Evolutionary conservation across 2,797 vertebrate genomes (phyloP).

Genomic region (Ibycter americanus): DNA sequence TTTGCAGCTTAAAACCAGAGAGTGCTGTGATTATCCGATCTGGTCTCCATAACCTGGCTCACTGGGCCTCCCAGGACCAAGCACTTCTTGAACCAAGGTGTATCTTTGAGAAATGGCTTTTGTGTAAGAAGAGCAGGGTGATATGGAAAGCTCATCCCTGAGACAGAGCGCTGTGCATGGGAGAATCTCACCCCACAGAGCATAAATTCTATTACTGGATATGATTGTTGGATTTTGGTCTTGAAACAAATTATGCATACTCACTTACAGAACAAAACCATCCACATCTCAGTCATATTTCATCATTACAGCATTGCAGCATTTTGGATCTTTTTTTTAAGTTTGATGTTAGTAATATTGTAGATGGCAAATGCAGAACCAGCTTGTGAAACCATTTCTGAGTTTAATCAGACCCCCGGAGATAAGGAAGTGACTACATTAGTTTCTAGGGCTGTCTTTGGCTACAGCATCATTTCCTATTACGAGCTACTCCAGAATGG

Average conservation of each 20-base stretch:
- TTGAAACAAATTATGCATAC: background rate
- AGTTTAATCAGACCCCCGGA: background rate
- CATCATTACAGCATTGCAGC: background rate
- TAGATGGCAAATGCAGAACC: slow-evolving; percentile 23
- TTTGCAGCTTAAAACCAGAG: background rate
- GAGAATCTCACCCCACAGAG: background rate
- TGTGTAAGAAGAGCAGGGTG: background rate
- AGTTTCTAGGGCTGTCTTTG: background rate
- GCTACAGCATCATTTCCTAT: slow-evolving; percentile 11
- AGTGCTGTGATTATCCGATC: background rate
- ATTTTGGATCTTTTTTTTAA: background rate
- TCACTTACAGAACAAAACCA: background rate
- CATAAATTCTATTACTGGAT: background rate
- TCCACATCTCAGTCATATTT: background rate
- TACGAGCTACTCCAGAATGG: background rate
- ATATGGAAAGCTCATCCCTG: background rate
- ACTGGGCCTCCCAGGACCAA: background rate
- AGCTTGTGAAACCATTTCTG: slow-evolving; percentile 39
- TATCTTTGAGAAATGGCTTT: background rate
- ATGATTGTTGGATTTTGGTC: background rate
- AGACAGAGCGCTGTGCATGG: accelerated
- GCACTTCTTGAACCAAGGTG: background rate
- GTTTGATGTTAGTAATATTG: background rate
- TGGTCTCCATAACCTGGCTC: background rate
- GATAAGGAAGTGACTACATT: slow-evolving; percentile 25